Conservation (phyloP, 1,140 invertebrate genomes). For the Formica selysi region DNA sequence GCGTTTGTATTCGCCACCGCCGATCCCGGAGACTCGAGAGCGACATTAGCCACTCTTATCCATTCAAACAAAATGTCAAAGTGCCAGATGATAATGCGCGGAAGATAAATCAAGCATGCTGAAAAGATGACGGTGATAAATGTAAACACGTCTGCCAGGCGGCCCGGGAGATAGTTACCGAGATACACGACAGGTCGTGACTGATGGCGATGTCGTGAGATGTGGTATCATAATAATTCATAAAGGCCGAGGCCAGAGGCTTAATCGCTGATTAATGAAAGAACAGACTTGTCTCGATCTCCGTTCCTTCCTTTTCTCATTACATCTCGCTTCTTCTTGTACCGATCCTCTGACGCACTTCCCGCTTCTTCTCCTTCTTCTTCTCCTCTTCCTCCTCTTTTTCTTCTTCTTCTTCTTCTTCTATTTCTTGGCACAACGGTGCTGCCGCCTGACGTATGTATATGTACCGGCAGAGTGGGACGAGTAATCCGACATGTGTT, state of each 20-base stretch:
- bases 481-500: slow-evolving; percentile 82
- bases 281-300: slow-evolving; percentile 80
- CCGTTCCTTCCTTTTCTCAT: slow-evolving; percentile 73
- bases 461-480: slow-evolving; percentile 72
- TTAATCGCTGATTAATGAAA: slow-evolving; percentile 86
- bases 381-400: slow-evolving; percentile 24
- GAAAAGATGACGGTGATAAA: slow-evolving; percentile 87
- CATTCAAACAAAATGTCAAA: slow-evolving; percentile 86
- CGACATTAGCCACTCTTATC: slow-evolving; percentile 82
- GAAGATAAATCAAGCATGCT: slow-evolving; percentile 86
- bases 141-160: slow-evolving; percentile 84
- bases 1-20: slow-evolving; percentile 38
- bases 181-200: slow-evolving; percentile 84
- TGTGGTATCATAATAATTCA: slow-evolving; percentile 87
- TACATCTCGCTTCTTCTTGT: slow-evolving; percentile 58
- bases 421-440: slow-evolving; percentile 44
- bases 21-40: slow-evolving; percentile 43
- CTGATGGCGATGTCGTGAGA: slow-evolving; percentile 86
- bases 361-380: slow-evolving; percentile 51
- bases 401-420: slow-evolving; percentile 34
- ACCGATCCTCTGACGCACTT: slow-evolving; percentile 34
- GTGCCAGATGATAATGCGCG: slow-evolving; percentile 85
- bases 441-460: slow-evolving; percentile 71
- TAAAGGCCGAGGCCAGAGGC: slow-evolving; percentile 82
- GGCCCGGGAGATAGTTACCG: slow-evolving; percentile 81